Conservation (phyloP, 2,113 vertebrate genomes). For the Burhinus oedicnemus region DNA sequence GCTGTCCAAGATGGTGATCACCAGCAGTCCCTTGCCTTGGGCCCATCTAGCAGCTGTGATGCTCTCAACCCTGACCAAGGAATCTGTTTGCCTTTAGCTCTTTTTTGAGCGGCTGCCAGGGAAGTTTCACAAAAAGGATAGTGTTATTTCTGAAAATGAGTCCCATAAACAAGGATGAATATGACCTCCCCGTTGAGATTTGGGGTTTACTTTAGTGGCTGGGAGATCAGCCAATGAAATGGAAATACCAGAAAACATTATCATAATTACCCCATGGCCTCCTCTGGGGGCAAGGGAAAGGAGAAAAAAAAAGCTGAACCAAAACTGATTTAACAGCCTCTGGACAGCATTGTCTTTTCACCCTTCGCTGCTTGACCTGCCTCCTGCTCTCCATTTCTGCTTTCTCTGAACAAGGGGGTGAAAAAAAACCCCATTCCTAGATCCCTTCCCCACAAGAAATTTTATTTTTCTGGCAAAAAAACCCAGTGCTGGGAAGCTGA, state of each 20-base stretch:
- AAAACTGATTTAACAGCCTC: neutral
- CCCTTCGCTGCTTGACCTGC: neutral
- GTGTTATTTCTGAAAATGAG: constrained; percentile 77
- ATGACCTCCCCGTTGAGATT: constrained; percentile 67
- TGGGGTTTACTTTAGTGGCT: constrained; percentile 77
- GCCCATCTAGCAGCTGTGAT: neutral
- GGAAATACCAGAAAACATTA: constrained; percentile 80
- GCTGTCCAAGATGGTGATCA: neutral
- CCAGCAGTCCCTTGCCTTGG: neutral
- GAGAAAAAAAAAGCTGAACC: neutral
- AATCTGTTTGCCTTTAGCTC: constrained; percentile 53
- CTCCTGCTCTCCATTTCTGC: neutral
- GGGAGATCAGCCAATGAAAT: constrained; percentile 74
- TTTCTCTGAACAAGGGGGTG: neutral
- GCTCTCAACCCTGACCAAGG: neutral
- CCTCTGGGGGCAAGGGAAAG: constrained; percentile 13
- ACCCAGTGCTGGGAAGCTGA: neutral
- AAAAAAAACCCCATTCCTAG: neutral
- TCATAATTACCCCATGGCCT: constrained; percentile 76
- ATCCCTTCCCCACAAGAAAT: neutral
- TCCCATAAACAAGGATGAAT: constrained; percentile 78
- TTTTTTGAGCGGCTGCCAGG: constrained; percentile 65
- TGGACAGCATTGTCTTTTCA: neutral
- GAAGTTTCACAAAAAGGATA: constrained; percentile 72
- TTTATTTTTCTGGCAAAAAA: neutral